Evolutionary conservation across 2,888 invertebrate genomes (phyloP).

Genomic region (Mimumesa dahlbomi): DNA sequence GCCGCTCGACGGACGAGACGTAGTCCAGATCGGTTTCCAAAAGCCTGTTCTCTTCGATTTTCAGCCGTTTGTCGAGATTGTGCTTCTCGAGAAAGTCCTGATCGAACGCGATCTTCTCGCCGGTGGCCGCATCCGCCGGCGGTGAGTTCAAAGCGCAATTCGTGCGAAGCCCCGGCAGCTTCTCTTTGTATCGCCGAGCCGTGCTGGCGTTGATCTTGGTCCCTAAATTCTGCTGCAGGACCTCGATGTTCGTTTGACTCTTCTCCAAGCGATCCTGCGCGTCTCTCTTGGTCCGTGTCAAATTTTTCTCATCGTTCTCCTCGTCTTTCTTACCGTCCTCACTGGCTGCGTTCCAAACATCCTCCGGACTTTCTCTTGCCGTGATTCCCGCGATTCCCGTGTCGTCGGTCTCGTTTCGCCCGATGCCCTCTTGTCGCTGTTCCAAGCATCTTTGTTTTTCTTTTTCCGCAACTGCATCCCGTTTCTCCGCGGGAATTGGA

Average conservation of each 20-base stretch:
- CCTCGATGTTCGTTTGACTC: conserved; percentile 70
- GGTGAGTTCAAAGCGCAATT: conserved; percentile 31
- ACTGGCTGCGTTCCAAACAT: too few relatives aligned
- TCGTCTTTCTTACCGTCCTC: background rate
- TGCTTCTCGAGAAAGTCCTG: conserved; percentile 69
- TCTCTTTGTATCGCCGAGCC: conserved; percentile 67
- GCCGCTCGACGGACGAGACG: conserved; percentile 54
- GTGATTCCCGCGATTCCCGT: too few relatives aligned
- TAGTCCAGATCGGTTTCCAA: conserved; percentile 62
- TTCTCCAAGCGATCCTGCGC: conserved; percentile 66
- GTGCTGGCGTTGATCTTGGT: conserved; percentile 72
- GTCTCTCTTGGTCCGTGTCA: background rate
- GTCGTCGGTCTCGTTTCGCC: background rate
- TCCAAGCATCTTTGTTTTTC: background rate
- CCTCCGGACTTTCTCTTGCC: too few relatives aligned
- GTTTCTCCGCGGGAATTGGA: too few relatives aligned
- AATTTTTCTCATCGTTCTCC: background rate
- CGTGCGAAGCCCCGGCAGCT: conserved; percentile 55
- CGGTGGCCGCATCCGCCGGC: conserved; percentile 19
- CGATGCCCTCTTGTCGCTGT: background rate
- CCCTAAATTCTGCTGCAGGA: conserved; percentile 68
- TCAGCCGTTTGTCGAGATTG: conserved; percentile 66
- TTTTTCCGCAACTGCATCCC: too few relatives aligned
- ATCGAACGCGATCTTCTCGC: conserved; percentile 68
- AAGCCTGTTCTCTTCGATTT: conserved; percentile 67